Evolutionary conservation across 2,888 invertebrate species (phyloP), one percentile per base, ranked within the genome.

Genomic region (Lithophane ornitopus): DNA sequence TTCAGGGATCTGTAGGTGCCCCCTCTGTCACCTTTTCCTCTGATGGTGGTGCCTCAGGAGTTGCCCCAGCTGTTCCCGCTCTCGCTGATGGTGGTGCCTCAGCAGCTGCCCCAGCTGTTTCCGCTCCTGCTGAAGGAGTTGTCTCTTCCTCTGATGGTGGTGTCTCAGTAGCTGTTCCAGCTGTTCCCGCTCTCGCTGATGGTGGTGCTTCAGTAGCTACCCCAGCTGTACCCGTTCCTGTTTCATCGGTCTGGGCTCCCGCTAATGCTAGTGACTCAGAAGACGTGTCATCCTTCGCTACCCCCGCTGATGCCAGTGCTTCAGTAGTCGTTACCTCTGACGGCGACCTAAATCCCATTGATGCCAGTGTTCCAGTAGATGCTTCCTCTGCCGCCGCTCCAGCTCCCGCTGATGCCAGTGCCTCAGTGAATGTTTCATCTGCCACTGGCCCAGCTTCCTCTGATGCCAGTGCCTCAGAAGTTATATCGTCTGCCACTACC

Each of bases 331-430:
- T 4, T 12, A 0, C 34, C 0, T 3, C 34, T 6, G 19, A 1
- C 14, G 0, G 7, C 3, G 11, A 8, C 2, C 44, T 49, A 39
- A 12, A 0, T 19, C 0, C 26, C 0, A 1, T 3, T 49, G 34
- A 65, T 0, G 6, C 6, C 0, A 11, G 11, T 59, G 12, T 0
- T 11, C 0, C 58, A 2, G 28, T 8, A 26, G 75, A 7, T 0
- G 22, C 0, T n/a, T 1, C 39, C 9, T 2, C 44, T 0, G 8
- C 1, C 6, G 0, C 26, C 6, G 19, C 16, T 4, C 1, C 28
- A 12, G 16, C 6, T 26, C 1, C 14, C 3, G 3, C 4, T 71
- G 41, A 70, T 2, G 26, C 1, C 1, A 16, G 9, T 16, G 14
- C 0, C 16, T 0, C 39, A 2, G 26, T 12, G 22, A 46, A 7